Conservation (phyloP, 2,888 invertebrate genomes). For the Hemaris fuciformis region DNA sequence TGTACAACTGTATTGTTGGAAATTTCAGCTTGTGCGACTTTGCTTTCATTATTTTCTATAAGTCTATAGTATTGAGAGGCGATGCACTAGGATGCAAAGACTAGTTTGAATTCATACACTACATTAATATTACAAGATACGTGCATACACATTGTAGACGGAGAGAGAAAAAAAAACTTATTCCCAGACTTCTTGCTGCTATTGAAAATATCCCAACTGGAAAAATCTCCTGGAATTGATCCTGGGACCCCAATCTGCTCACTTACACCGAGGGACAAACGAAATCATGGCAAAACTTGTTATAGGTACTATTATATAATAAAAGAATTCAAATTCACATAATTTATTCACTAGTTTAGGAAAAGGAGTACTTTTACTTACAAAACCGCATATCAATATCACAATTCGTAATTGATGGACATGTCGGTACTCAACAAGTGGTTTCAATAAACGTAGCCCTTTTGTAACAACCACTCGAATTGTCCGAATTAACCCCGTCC, state of each 20-base stretch:
- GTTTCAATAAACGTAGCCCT: constrained; percentile 35
- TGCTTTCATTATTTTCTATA: neutral
- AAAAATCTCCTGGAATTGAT: too few species aligned
- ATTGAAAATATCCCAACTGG: too few species aligned
- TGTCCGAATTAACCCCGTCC: constrained; percentile 66
- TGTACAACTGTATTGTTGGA: neutral
- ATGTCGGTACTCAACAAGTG: constrained; percentile 26
- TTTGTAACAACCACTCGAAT: constrained; percentile 49
- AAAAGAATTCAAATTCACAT: neutral
- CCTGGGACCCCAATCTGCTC: too few species aligned
- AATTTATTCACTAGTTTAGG: too few species aligned
- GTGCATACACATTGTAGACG: too few species aligned
- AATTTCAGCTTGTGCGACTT: neutral
- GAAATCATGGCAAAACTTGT: too few species aligned
- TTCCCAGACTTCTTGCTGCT: too few species aligned
- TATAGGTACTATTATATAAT: neutral
- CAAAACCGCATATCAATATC: neutral
- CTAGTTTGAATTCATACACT: too few species aligned
- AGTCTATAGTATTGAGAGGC: neutral
- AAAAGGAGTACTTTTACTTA: neutral
- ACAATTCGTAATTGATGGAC: constrained; percentile 10
- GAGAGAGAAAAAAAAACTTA: too few species aligned
- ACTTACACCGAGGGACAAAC: too few species aligned
- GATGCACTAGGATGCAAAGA: too few species aligned
- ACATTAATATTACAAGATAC: too few species aligned